phyloP scores from a whole-genome alignment of 2,888 invertebrate genomes.

The Tinea trinotella region DNA sequence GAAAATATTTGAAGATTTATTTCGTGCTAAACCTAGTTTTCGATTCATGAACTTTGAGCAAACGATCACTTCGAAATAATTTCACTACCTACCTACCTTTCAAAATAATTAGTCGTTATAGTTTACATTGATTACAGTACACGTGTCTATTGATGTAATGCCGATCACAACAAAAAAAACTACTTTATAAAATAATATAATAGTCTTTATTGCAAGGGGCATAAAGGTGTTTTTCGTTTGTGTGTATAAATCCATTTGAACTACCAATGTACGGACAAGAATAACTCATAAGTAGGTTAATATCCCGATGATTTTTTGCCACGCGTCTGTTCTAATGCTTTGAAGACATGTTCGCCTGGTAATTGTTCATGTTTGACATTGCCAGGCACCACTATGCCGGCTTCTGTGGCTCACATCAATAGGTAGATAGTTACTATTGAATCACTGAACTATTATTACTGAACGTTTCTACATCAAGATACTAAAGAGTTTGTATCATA shows the following conservation, averaged over 20 bases:
- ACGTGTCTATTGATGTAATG: background rate
- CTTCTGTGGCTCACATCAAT: too few relatives aligned
- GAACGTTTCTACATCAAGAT: too few relatives aligned
- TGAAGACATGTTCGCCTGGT: background rate
- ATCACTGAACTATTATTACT: too few relatives aligned
- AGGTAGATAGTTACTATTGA: too few relatives aligned
- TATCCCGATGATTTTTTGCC: slow-evolving; percentile 35
- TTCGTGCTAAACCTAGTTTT: too few relatives aligned
- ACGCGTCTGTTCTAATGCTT: slow-evolving; percentile 24
- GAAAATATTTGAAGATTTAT: too few relatives aligned
- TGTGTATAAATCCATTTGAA: background rate
- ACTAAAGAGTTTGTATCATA: too few relatives aligned
- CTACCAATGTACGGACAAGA: slow-evolving; percentile 29
- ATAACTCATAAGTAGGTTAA: slow-evolving; percentile 52
- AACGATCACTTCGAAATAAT: too few relatives aligned
- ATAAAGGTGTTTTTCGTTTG: background rate
- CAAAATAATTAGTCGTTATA: background rate
- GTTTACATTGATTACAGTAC: background rate
- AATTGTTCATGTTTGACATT: background rate
- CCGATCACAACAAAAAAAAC: background rate
- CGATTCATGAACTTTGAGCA: too few relatives aligned
- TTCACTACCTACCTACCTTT: background rate
- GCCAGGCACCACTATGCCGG: background rate
- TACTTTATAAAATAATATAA: background rate
- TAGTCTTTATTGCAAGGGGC: background rate